Percentiles rank a stretch among this genome's conserved stretches.
Evolutionary conservation across 2,797 vertebrate species (phyloP).

Genomic region (Falco columbarius): DNA sequence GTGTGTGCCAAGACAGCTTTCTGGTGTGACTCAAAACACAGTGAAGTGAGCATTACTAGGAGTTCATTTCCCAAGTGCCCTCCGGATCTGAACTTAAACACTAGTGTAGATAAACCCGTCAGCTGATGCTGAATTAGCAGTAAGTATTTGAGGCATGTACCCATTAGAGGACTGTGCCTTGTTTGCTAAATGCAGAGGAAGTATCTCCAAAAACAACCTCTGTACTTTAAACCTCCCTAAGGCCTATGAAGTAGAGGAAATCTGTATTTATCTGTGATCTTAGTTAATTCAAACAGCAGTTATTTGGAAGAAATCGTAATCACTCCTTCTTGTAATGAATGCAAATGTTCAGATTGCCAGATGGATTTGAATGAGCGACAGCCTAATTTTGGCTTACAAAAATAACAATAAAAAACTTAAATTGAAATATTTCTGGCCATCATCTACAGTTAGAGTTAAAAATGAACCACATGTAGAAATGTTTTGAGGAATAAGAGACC

Average conservation of each 20-base stretch:
- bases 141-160: background rate
- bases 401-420: background rate
- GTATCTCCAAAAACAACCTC: background rate
- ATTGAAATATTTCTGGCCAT: conserved; percentile 6
- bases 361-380: conserved; percentile 12
- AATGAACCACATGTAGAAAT: background rate
- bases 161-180: background rate
- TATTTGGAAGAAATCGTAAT: conserved; percentile 27
- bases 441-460: background rate
- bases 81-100: background rate
- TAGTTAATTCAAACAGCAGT: conserved; percentile 27
- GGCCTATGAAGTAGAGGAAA: conserved; percentile 2
- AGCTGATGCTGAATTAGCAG: background rate
- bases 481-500: background rate
- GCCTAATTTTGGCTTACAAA: conserved; percentile 36
- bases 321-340: background rate
- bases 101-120: background rate
- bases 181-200: background rate
- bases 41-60: background rate
- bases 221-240: background rate
- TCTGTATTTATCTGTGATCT: conserved; percentile 13
- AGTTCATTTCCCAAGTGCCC: background rate
- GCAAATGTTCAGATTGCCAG: conserved; percentile 33
- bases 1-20: background rate
- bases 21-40: background rate